phyloP scores from a whole-genome alignment of 2,113 vertebrate genomes.

The Zosterops hypoxanthus region DNA sequence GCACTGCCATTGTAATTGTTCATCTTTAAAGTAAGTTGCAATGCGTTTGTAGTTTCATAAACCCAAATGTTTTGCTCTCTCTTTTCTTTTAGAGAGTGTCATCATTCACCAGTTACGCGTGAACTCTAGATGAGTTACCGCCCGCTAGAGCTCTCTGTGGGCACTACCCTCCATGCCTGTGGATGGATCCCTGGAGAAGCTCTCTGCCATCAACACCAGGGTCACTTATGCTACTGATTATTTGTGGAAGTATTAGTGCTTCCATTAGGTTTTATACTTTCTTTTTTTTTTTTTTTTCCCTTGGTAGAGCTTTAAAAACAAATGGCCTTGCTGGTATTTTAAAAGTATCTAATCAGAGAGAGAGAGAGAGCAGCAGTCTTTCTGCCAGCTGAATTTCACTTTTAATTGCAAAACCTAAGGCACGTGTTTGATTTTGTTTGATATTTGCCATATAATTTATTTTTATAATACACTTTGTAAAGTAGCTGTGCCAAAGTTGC shows the following conservation, averaged over 20 bases:
- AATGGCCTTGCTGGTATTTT: conserved; percentile 37
- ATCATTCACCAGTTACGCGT: conserved; percentile 84
- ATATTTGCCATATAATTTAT: conserved; percentile 75
- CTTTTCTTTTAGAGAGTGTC: conserved; percentile 84
- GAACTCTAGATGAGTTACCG: conserved; percentile 79
- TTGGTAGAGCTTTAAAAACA: conserved; percentile 46
- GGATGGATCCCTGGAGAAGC: conserved; percentile 58
- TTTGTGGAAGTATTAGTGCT: conserved; percentile 63
- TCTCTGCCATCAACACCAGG: conserved; percentile 48
- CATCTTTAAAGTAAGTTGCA: not conserved
- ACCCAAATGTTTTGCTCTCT: conserved; percentile 48
- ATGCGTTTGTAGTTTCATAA: not conserved
- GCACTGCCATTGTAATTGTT: not conserved
- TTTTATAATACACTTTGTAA: conserved; percentile 76
- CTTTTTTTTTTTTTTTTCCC: not conserved
- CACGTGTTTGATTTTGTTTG: conserved; percentile 53
- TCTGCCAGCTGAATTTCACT: conserved; percentile 61
- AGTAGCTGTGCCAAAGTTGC: conserved; percentile 56
- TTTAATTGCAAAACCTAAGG: conserved; percentile 55
- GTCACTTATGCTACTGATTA: conserved; percentile 76
- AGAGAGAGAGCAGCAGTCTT: conserved; percentile 26
- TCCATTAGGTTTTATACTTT: conserved; percentile 48
- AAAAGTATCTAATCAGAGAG: conserved; percentile 27
- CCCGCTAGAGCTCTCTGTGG: conserved; percentile 1
- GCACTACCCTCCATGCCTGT: conserved; percentile 50